A percentile compares a stretch with the other conserved stretches of the same genome.
Evolutionary conservation across 1,140 invertebrate genomes (phyloP).

Genomic region (Aphelenchoides besseyi): DNA sequence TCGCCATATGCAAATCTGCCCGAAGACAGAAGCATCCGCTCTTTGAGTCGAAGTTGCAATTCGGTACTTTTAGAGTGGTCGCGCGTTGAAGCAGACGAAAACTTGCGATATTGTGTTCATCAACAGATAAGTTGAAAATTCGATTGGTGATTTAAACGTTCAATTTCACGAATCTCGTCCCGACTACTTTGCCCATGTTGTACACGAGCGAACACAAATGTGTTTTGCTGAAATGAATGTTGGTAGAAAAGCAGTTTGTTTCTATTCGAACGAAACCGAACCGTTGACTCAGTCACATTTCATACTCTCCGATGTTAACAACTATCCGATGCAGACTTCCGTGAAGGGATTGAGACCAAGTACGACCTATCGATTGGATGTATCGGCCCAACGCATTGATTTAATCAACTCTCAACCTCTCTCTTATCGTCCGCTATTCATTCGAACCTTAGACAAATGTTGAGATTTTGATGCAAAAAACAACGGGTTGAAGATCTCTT

Average conservation of each 20-base stretch:
- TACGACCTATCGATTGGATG: slow-evolving; percentile 46
- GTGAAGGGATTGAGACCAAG: slow-evolving; percentile 25
- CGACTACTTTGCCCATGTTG: slow-evolving; percentile 43
- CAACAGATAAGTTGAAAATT: neutral
- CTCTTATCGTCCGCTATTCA: slow-evolving; percentile 44
- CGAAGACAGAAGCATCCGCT: slow-evolving; percentile 32
- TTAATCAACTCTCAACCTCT: slow-evolving; percentile 32
- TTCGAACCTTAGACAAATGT: slow-evolving; percentile 32
- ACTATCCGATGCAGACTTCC: slow-evolving; percentile 24
- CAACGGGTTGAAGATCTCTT: too few species aligned
- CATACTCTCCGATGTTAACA: neutral
- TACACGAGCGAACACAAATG: slow-evolving; percentile 40
- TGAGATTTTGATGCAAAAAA: too few species aligned
- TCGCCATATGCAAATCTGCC: slow-evolving; percentile 45
- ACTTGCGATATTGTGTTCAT: slow-evolving; percentile 43
- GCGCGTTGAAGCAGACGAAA: slow-evolving; percentile 25
- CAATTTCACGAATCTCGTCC: slow-evolving; percentile 27
- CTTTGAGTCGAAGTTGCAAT: slow-evolving; percentile 26
- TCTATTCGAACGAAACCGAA: slow-evolving; percentile 29
- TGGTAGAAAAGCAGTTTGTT: slow-evolving; percentile 39
- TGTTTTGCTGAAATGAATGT: slow-evolving; percentile 30
- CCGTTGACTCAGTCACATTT: slow-evolving; percentile 2
- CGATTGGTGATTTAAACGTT: neutral
- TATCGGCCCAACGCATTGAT: slow-evolving; percentile 35
- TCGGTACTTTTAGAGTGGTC: slow-evolving; percentile 41